A percentile compares a stretch with the other conserved stretches of the same genome.
Evolutionary conservation across 2,113 vertebrate genomes (phyloP).

Genomic region (Saccopteryx leptura): DNA sequence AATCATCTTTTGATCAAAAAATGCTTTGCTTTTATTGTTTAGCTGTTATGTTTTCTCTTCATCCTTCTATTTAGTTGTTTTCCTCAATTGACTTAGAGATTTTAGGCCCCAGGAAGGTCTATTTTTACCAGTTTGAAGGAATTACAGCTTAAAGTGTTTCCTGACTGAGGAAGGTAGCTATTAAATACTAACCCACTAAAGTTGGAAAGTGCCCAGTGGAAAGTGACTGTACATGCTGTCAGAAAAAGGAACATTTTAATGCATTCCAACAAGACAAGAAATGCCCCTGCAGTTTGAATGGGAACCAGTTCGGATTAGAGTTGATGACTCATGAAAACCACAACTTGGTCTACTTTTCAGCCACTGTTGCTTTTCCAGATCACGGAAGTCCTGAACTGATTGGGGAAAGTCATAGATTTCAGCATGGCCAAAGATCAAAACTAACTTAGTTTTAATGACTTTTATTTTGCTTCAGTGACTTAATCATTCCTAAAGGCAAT

Average conservation of each 20-base stretch:
- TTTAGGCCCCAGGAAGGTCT: conserved; percentile 50
- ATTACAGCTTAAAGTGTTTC: conserved; percentile 57
- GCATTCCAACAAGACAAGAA: not conserved
- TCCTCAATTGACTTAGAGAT: conserved; percentile 49
- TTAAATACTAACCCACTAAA: conserved; percentile 57
- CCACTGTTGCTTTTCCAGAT: not conserved
- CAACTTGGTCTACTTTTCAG: not conserved
- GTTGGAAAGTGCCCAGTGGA: conserved; percentile 47
- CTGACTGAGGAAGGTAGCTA: conserved; percentile 62
- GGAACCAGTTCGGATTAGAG: conserved; percentile 40
- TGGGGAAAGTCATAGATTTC: not conserved
- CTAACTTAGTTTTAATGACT: not conserved
- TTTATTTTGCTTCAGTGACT: not conserved
- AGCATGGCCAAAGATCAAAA: not conserved
- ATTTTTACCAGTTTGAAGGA: conserved; percentile 60
- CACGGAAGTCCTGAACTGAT: not conserved
- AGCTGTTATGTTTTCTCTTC: not conserved
- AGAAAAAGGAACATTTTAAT: conserved; percentile 31
- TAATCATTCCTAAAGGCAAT: not conserved
- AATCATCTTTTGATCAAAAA: conserved; percentile 8
- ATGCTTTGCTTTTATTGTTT: not conserved
- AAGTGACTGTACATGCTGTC: conserved; percentile 9
- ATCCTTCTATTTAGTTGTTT: conserved; percentile 33
- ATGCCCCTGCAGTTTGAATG: not conserved
- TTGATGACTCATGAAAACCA: conserved; percentile 30